These are phyloP conservation scores for Zonitis immaculata DNA, from an alignment of 2,888 invertebrate species.

Conservation along the genomic window DNA sequence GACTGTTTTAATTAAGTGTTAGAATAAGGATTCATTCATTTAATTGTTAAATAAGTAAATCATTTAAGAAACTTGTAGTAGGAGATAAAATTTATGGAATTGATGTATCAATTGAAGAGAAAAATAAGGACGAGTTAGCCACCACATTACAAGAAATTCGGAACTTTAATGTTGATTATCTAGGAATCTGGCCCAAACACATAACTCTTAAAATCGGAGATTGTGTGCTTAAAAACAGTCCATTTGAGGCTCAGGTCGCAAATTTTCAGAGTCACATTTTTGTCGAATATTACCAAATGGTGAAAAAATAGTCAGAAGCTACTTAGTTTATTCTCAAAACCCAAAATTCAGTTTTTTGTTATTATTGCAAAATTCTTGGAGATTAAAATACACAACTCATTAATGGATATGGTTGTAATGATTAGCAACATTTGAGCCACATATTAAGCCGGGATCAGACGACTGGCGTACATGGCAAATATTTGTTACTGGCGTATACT, in stretches of 20 bases:
- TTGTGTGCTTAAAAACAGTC: background rate
- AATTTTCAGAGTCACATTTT: background rate
- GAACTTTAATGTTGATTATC: background rate
- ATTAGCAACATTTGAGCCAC: background rate
- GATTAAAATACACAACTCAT: background rate
- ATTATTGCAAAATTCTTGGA: background rate
- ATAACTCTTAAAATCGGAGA: background rate
- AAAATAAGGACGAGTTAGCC: no score
- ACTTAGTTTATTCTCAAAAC: background rate
- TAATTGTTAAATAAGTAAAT: no score
- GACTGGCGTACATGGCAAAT: conserved; percentile 14
- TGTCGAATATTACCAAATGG: background rate
- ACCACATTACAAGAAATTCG: no score
- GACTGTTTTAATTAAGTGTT: no score
- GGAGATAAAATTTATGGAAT: no score
- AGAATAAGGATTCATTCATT: no score
- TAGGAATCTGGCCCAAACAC: background rate
- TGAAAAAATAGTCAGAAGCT: background rate
- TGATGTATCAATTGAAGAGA: no score
- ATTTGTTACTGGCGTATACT: no score
- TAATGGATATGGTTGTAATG: background rate
- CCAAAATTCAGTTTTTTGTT: background rate
- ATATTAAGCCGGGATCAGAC: conserved; percentile 6
- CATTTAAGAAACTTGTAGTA: no score
- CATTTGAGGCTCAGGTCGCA: background rate